phyloP scores from a whole-genome alignment of 1,140 invertebrate genomes.

The Euschistus heros region DNA sequence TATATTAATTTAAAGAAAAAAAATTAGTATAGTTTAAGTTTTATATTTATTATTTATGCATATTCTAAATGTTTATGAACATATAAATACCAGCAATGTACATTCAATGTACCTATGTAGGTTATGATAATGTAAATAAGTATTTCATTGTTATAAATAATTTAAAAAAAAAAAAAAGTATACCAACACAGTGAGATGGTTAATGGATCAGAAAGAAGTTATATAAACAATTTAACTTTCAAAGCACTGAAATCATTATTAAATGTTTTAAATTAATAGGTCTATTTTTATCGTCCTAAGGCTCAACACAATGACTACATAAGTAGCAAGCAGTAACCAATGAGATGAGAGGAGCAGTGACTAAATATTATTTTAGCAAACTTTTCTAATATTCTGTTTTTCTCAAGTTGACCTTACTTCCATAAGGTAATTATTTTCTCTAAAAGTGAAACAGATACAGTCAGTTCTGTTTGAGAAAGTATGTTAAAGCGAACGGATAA shows the following conservation, averaged over 20 bases:
- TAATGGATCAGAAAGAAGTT: neutral
- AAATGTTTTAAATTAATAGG: constrained; percentile 6
- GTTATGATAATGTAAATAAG: constrained; percentile 2
- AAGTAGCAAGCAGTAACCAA: too few species aligned
- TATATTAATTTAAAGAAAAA: too few species aligned
- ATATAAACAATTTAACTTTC: neutral
- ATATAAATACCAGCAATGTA: constrained; percentile 7
- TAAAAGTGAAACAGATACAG: too few species aligned
- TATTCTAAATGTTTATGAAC: neutral
- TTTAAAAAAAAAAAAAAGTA: neutral
- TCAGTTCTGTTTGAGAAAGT: too few species aligned
- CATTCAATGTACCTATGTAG: neutral
- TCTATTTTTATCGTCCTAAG: too few species aligned
- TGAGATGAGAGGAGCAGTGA: too few species aligned
- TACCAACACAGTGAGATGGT: neutral
- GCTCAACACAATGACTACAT: too few species aligned
- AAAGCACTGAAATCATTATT: constrained; percentile 13
- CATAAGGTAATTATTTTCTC: too few species aligned
- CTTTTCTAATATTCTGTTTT: too few species aligned
- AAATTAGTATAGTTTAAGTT: neutral
- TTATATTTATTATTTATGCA: constrained; percentile 14
- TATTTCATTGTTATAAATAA: constrained; percentile 6
- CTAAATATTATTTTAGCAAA: too few species aligned
- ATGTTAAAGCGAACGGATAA: too few species aligned
- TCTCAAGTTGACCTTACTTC: too few species aligned